phyloP scores from a whole-genome alignment of 2,888 invertebrate genomes.

The Melikaiella ostensackeni region DNA sequence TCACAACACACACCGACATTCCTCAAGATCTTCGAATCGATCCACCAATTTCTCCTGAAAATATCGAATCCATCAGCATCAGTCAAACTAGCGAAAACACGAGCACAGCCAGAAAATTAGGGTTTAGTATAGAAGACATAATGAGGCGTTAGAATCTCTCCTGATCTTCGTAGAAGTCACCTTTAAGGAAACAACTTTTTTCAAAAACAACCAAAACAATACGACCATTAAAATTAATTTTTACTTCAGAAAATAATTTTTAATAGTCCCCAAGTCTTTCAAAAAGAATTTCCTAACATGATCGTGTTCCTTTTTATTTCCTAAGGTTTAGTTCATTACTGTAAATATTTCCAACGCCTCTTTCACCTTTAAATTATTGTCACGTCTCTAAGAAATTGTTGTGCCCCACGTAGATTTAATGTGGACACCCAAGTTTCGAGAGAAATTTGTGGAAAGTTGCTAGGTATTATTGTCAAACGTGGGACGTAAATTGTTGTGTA shows the following conservation, averaged over 20 bases:
- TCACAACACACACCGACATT: conserved; percentile 90
- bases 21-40: conserved; percentile 76
- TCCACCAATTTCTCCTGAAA: conserved; percentile 50
- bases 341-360: not conserved
- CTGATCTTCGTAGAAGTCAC: not conserved
- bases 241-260: not conserved
- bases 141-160: conserved; percentile 85
- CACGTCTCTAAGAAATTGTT: not conserved
- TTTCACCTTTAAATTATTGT: conserved; percentile 22
- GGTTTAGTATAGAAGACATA: conserved; percentile 93
- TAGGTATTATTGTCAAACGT: conserved; percentile 32
- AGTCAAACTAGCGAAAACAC: conserved; percentile 54
- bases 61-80: conserved; percentile 56
- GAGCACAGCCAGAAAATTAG: conserved; percentile 79
- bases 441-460: conserved; percentile 17
- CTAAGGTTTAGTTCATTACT: not conserved
- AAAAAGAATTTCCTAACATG: not conserved
- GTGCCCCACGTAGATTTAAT: conserved; percentile 1
- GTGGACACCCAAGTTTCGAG: conserved; percentile 8
- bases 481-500: conserved; percentile 37
- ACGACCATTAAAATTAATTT: conserved; percentile 9
- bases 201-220: not conserved
- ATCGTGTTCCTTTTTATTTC: not conserved
- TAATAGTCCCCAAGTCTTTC: not conserved
- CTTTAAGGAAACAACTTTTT: not conserved